Percentiles rank a stretch among this genome's conserved stretches.
These are phyloP conservation scores for Paguma larvata DNA, from an alignment of 2,797 vertebrate species.

Conservation along the genomic window DNA sequence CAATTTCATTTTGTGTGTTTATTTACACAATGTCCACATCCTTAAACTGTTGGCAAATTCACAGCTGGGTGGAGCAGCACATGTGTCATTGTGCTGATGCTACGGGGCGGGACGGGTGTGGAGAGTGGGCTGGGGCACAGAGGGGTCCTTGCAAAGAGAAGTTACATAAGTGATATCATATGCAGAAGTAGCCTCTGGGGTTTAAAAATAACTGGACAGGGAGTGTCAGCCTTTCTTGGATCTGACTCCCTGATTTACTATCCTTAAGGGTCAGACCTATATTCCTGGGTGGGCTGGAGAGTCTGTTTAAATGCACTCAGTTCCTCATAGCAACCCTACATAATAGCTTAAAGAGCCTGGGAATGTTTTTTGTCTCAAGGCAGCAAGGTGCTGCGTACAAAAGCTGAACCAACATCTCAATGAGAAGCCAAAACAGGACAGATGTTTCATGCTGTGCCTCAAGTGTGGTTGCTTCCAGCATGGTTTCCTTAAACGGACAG, in stretches of 20 bases:
- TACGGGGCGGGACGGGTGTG: constrained; percentile 55
- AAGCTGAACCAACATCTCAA: constrained; percentile 24
- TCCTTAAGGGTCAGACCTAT: constrained; percentile 81
- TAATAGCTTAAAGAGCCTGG: constrained; percentile 63
- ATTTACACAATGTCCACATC: constrained; percentile 59
- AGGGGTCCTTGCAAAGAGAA: constrained; percentile 79
- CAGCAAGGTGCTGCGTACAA: constrained; percentile 64
- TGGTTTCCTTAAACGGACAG: constrained; percentile 52
- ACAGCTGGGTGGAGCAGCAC: neutral
- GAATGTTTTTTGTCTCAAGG: constrained; percentile 37
- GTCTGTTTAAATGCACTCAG: constrained; percentile 63
- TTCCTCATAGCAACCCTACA: constrained; percentile 49
- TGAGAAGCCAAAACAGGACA: constrained; percentile 49
- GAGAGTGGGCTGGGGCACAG: constrained; percentile 70
- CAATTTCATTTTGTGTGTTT: constrained; percentile 51
- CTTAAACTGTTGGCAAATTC: constrained; percentile 46
- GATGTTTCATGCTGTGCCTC: constrained; percentile 56
- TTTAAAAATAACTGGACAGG: constrained; percentile 86
- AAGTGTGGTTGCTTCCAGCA: constrained; percentile 57
- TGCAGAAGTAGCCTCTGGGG: constrained; percentile 81
- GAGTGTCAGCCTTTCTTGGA: constrained; percentile 85
- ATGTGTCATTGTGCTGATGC: neutral
- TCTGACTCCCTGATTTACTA: constrained; percentile 81
- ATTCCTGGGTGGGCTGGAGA: constrained; percentile 87
- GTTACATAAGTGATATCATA: constrained; percentile 81